Evolutionary conservation across 2,888 invertebrate genomes (phyloP).

Genomic region (Lysandra coridon): DNA sequence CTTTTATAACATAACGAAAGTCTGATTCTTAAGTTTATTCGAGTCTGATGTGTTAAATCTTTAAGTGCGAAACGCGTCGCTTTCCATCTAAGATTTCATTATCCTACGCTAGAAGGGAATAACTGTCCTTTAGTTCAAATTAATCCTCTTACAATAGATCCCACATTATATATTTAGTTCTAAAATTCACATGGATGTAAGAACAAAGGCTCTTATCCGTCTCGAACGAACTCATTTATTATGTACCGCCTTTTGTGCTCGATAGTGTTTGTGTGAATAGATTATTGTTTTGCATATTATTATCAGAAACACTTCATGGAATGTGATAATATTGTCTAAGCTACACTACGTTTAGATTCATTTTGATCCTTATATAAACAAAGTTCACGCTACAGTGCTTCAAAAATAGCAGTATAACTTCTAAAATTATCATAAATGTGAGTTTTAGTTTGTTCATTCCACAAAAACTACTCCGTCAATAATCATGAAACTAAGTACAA

Average conservation of each 20-base stretch:
- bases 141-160: constrained; percentile 14
- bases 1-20: too few species aligned
- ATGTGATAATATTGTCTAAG: too few species aligned
- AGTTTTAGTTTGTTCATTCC: too few species aligned
- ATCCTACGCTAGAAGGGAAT: not conserved
- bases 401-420: too few species aligned
- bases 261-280: constrained; percentile 23
- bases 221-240: constrained; percentile 11
- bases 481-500: too few species aligned
- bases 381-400: too few species aligned
- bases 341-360: too few species aligned
- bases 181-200: not conserved
- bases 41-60: not conserved
- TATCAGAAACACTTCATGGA: not conserved
- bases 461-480: too few species aligned
- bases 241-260: constrained; percentile 17
- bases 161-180: constrained; percentile 2
- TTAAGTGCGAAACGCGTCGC: not conserved
- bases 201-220: constrained; percentile 11
- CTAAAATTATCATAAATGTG: too few species aligned
- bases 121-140: not conserved
- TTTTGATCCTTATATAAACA: too few species aligned
- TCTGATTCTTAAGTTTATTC: too few species aligned
- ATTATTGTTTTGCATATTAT: constrained; percentile 29
- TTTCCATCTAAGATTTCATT: not conserved